Evolutionary conservation across 2,113 vertebrate species (phyloP), one percentile per base, ranked within the genome.

Genomic region (Actinemys pallida): DNA sequence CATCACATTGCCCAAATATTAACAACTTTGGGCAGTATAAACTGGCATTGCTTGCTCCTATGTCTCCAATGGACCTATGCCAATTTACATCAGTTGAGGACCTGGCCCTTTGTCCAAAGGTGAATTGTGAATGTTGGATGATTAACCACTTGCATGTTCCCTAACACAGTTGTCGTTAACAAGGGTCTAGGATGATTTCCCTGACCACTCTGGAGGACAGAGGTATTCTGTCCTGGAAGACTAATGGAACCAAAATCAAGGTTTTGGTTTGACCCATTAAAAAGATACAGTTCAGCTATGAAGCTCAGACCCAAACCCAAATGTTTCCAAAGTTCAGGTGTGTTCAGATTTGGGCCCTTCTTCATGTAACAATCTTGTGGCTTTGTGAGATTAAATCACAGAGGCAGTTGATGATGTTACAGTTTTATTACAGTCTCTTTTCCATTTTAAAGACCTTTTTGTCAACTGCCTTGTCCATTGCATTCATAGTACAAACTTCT

Each of bases 301-400:
- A 54, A 24, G n/a, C 80, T 39, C 56, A 88, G 52, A 19, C 25
- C 50, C 49, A 81, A 57, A 75, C 83, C 62, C 69, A 56, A 87
- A 53, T 17, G 52, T 88, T 86, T 86, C 0, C 11, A 53, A 82
- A 83, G 42, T 84, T 84, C 31, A 72, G 4, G 65, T 39, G 65
- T 72, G 19, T n/a, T 72, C 93, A 86, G 82, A 59, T 79, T 35
- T 14, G 1, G 8, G 62, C 53, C 53, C 52, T 45, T 65, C 27
- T 47, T 31, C 5, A 3, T 8, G 5, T 57, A 47, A 50, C 53
- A 8, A 5, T 54, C 75, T 29, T 31, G 47, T 49, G 50, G 45
- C 10, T 90, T 8, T 45, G 69, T 19, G 54, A 81, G 83, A 87
- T 91, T 76, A 76, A 79, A 2, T 2, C 31, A 0, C 0, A n/a